These are phyloP conservation scores for Muscicapa striata DNA, from an alignment of 2,797 vertebrate genomes.

Conservation along the genomic window DNA sequence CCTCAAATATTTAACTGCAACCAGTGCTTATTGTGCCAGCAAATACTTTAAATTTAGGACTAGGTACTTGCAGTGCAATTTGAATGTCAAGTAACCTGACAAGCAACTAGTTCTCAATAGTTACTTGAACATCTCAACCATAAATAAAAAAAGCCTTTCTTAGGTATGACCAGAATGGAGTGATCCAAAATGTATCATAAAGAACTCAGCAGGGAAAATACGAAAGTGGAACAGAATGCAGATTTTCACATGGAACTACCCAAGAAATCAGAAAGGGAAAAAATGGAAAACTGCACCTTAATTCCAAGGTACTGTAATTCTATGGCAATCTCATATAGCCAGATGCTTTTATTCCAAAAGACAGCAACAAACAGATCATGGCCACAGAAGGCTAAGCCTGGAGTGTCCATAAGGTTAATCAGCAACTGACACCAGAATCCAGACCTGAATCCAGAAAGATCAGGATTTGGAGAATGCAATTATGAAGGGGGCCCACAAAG, in stretches of 20 bases:
- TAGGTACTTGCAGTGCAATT: neutral
- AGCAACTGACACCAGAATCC: neutral
- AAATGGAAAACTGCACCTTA: neutral
- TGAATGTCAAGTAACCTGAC: neutral
- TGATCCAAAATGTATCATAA: neutral
- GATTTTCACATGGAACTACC: neutral
- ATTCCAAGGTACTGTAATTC: neutral
- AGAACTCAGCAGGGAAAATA: neutral
- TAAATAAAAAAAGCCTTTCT: neutral
- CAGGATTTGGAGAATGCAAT: neutral
- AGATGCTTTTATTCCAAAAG: neutral
- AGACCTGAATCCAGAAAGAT: neutral
- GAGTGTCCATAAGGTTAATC: neutral
- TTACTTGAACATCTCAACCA: neutral
- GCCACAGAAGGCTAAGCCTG: neutral
- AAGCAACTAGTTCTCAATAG: neutral
- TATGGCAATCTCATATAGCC: neutral
- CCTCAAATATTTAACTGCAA: neutral
- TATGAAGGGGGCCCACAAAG: neutral
- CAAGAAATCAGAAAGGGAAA: neutral
- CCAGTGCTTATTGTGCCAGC: conserved; percentile 12
- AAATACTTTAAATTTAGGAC: neutral
- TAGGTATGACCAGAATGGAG: neutral
- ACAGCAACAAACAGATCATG: neutral
- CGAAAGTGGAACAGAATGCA: neutral